These are phyloP conservation scores for Stichopus horrens DNA, from an alignment of 53 echinoderm and acorn worm genomes.

Conservation along the genomic window DNA sequence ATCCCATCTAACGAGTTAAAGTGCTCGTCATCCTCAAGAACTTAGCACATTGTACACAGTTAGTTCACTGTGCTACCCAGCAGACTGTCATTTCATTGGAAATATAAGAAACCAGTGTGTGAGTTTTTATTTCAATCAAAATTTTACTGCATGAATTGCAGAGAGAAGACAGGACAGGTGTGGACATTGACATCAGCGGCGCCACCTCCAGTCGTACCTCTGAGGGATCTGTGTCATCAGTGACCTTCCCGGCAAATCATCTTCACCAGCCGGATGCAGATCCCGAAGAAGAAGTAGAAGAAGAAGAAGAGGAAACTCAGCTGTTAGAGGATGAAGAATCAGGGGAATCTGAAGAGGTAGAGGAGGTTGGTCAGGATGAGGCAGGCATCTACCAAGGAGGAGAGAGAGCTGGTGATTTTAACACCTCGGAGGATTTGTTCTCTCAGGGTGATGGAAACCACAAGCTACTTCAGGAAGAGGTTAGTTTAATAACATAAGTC, in stretches of 20 bases:
- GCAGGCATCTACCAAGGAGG: slow-evolving; percentile 2
- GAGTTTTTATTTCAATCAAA: too few species aligned
- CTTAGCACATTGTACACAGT: too few species aligned
- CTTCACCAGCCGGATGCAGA: not conserved
- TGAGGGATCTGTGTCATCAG: not conserved
- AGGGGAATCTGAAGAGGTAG: slow-evolving; percentile 16
- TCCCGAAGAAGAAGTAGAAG: slow-evolving; percentile 19
- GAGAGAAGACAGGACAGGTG: not conserved
- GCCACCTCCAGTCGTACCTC: slow-evolving; percentile 11
- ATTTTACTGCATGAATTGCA: not conserved
- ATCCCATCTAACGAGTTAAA: too few species aligned
- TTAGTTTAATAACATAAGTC: not conserved
- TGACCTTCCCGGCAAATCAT: slow-evolving; percentile 34
- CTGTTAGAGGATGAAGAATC: slow-evolving; percentile 8
- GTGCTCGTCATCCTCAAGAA: too few species aligned
- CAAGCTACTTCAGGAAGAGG: slow-evolving; percentile 22
- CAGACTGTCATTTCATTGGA: too few species aligned
- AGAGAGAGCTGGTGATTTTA: not conserved
- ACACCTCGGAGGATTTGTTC: slow-evolving; percentile 12
- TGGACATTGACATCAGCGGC: slow-evolving; percentile 25
- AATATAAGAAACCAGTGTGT: too few species aligned
- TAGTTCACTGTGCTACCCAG: too few species aligned
- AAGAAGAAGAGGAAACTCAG: slow-evolving; percentile 41
- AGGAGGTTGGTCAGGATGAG: slow-evolving; percentile 18
- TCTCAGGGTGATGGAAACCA: slow-evolving; percentile 9